Conservation (phyloP, 2,888 invertebrate species). For the Oscheius sp. region DNA sequence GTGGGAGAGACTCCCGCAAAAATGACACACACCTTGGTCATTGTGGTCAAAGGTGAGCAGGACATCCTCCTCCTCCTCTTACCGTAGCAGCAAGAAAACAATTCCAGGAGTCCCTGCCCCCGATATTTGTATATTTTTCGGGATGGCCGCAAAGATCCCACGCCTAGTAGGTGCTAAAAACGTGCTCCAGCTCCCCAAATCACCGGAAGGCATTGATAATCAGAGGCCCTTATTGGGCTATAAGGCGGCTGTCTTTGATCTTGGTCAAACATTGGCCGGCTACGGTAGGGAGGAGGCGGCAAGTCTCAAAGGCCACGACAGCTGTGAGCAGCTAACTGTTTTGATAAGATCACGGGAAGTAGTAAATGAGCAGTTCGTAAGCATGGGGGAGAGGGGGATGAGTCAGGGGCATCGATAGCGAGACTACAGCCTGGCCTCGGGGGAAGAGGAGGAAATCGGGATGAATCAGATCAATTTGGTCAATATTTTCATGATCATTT, state of each 20-base stretch:
- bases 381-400: not conserved
- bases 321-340: too few relatives aligned
- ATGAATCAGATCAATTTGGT: too few relatives aligned
- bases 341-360: too few relatives aligned
- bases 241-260: conserved; percentile 22
- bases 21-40: not conserved
- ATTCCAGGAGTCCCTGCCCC: not conserved
- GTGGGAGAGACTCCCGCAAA: conserved; percentile 22
- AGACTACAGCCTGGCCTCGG: not conserved
- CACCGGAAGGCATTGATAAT: conserved; percentile 35
- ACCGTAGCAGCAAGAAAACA: not conserved
- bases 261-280: conserved; percentile 12
- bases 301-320: not conserved
- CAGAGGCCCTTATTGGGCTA: conserved; percentile 9
- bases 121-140: not conserved
- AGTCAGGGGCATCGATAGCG: too few relatives aligned
- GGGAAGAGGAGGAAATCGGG: not conserved
- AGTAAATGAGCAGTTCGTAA: not conserved
- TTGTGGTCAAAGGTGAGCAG: too few relatives aligned
- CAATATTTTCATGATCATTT: not conserved
- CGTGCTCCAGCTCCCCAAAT: not conserved
- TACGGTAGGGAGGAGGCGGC: conserved; percentile 23
- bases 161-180: conserved; percentile 22
- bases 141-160: not conserved
- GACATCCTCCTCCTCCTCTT: too few relatives aligned